phyloP scores from a whole-genome alignment of 2,888 invertebrate species.

The Andrena bicolor region DNA sequence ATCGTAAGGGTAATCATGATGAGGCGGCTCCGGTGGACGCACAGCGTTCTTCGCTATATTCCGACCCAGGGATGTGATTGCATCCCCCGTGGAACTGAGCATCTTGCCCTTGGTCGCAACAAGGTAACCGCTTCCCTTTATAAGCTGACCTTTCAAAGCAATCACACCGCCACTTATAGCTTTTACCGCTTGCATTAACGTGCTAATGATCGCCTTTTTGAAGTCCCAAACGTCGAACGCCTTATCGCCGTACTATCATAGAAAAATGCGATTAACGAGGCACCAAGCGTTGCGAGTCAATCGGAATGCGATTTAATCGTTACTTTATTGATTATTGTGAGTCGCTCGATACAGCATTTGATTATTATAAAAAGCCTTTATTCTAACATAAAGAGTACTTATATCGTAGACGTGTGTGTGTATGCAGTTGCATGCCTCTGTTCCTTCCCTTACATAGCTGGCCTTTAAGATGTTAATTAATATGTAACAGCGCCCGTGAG shows the following conservation, averaged over 20 bases:
- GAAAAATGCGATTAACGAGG: slow-evolving; percentile 48
- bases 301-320: slow-evolving; percentile 32
- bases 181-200: slow-evolving; percentile 94
- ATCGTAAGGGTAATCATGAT: slow-evolving; percentile 71
- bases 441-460: background rate
- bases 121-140: slow-evolving; percentile 92
- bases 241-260: slow-evolving; percentile 70
- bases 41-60: slow-evolving; percentile 92
- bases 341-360: slow-evolving; percentile 38
- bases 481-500: background rate
- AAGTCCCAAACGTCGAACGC: slow-evolving; percentile 90
- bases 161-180: slow-evolving; percentile 95
- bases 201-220: slow-evolving; percentile 93
- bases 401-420: too few species aligned
- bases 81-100: slow-evolving; percentile 92
- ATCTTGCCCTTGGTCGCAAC: slow-evolving; percentile 89
- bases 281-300: slow-evolving; percentile 22
- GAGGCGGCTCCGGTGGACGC: slow-evolving; percentile 82
- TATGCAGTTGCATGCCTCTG: background rate
- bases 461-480: background rate
- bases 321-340: slow-evolving; percentile 47
- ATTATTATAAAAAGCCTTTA: slow-evolving; percentile 42
- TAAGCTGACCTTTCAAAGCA: slow-evolving; percentile 94
- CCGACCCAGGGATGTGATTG: slow-evolving; percentile 92
- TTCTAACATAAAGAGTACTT: slow-evolving; percentile 13